Conservation (phyloP, 2,888 invertebrate genomes). For the Mesorhabditis spiculigera region DNA sequence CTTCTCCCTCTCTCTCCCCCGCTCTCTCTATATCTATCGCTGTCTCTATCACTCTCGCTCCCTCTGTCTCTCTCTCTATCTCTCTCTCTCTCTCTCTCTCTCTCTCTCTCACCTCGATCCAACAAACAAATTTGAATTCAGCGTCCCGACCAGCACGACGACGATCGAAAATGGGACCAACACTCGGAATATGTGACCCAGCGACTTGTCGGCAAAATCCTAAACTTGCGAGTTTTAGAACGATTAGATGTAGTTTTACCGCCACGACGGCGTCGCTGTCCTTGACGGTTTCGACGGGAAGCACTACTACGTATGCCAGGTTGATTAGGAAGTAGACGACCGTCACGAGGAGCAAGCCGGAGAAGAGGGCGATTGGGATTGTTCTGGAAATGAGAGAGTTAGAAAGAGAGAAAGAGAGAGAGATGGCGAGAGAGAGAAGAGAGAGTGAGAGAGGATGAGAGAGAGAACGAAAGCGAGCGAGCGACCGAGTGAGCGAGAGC, state of each 20-base stretch:
- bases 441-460: too few species aligned
- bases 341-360: slow-evolving; percentile 12
- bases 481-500: neutral
- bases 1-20: too few species aligned
- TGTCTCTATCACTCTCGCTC: too few species aligned
- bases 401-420: neutral
- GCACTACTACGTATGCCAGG: slow-evolving; percentile 7
- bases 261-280: slow-evolving; percentile 10
- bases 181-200: too few species aligned
- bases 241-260: neutral
- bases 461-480: too few species aligned
- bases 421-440: too few species aligned
- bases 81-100: too few species aligned
- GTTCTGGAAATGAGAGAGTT: slow-evolving; percentile 4
- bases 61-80: too few species aligned
- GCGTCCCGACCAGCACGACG: slow-evolving; percentile 38
- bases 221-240: too few species aligned
- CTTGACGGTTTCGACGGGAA: slow-evolving; percentile 6
- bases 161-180: slow-evolving; percentile 41
- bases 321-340: slow-evolving; percentile 11
- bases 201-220: too few species aligned
- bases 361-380: slow-evolving; percentile 10
- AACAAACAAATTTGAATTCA: slow-evolving; percentile 46
- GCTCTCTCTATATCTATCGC: too few species aligned
- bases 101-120: slow-evolving; percentile 27